These are phyloP conservation scores for Choreutis nemorana DNA, from an alignment of 2,888 invertebrate genomes.

Conservation along the genomic window DNA sequence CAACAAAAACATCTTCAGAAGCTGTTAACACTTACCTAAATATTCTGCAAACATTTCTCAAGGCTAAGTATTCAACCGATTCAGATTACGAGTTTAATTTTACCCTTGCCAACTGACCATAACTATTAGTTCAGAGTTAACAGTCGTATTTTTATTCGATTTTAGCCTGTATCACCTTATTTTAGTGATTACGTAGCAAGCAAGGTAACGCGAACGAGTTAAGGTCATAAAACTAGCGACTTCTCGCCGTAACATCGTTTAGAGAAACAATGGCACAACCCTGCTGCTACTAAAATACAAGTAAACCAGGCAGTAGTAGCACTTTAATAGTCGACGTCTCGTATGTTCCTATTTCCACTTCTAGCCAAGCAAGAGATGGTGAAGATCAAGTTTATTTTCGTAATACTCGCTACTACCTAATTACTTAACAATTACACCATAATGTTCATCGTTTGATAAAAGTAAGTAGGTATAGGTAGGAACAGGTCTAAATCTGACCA, in stretches of 20 bases:
- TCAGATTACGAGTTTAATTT: not conserved
- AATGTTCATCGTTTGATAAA: too few relatives aligned
- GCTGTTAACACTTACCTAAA: not conserved
- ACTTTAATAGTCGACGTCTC: too few relatives aligned
- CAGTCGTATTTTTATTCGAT: not conserved
- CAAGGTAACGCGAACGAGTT: conserved; percentile 9
- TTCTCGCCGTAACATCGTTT: conserved; percentile 19
- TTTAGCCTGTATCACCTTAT: not conserved
- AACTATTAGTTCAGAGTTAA: not conserved
- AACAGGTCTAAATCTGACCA: too few relatives aligned
- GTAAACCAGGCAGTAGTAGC: too few relatives aligned
- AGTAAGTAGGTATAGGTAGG: too few relatives aligned
- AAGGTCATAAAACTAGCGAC: conserved; percentile 3
- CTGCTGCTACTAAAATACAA: conserved; percentile 16
- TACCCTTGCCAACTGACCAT: not conserved
- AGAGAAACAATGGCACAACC: conserved; percentile 27
- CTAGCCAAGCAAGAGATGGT: too few relatives aligned
- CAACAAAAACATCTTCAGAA: not conserved
- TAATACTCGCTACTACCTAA: too few relatives aligned
- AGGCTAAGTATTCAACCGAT: too few relatives aligned
- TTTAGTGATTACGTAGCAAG: conserved; percentile 1
- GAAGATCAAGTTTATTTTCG: too few relatives aligned
- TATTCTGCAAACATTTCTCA: too few relatives aligned
- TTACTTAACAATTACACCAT: too few relatives aligned
- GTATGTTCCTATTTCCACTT: too few relatives aligned